phyloP scores from a whole-genome alignment of 2,888 invertebrate species.

The Microplitis manilae region DNA sequence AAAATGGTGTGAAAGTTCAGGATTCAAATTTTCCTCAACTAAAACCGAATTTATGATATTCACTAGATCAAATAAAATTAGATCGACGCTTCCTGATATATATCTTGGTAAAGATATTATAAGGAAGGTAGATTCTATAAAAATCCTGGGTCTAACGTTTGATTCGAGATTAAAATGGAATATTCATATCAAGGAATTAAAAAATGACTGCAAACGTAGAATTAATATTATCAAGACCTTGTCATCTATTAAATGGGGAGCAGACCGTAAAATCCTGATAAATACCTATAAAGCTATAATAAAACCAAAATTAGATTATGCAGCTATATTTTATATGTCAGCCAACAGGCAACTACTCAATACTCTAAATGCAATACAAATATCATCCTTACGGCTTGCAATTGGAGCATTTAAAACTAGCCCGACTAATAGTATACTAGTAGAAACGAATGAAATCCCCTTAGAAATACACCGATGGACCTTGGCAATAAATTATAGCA shows the following conservation, averaged over 20 bases:
- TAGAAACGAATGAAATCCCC: slow-evolving; percentile 26
- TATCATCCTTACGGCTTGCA: slow-evolving; percentile 22
- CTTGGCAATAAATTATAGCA: too few relatives aligned
- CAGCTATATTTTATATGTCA: slow-evolving; percentile 36
- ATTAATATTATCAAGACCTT: slow-evolving; percentile 37
- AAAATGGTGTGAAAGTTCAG: background rate
- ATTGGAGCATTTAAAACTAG: slow-evolving; percentile 43
- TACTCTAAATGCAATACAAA: slow-evolving; percentile 22
- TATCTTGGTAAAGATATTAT: background rate
- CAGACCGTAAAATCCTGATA: slow-evolving; percentile 24
- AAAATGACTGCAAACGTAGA: slow-evolving; percentile 21
- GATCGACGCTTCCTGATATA: background rate
- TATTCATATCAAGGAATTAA: slow-evolving; percentile 34
- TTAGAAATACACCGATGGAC: slow-evolving; percentile 6
- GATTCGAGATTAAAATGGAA: slow-evolving; percentile 43
- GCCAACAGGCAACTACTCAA: slow-evolving; percentile 18
- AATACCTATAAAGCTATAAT: slow-evolving; percentile 45
- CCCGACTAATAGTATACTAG: slow-evolving; percentile 32
- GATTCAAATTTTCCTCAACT: slow-evolving; percentile 33
- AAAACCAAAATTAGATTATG: slow-evolving; percentile 45
- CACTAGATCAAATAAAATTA: background rate
- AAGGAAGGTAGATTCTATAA: background rate
- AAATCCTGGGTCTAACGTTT: slow-evolving; percentile 41
- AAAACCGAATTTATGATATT: slow-evolving; percentile 34
- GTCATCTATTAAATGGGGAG: slow-evolving; percentile 37